phyloP scores from a whole-genome alignment of 2,888 invertebrate genomes.

The Epicampocera succincta region DNA sequence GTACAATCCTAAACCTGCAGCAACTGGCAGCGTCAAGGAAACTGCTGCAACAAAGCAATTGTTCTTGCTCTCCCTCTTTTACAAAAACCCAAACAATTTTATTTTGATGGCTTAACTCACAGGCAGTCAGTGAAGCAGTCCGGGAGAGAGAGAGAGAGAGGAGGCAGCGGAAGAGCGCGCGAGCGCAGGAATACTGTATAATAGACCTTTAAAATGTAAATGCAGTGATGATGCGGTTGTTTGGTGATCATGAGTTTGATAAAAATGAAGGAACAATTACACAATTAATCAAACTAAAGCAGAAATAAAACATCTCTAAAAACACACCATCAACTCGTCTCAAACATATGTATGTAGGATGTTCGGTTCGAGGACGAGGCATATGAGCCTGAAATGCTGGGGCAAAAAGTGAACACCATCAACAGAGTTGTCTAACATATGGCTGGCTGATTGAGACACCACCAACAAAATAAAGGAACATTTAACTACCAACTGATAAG shows the following conservation, averaged over 20 bases:
- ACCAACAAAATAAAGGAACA: conserved; percentile 27
- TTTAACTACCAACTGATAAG: conserved; percentile 65
- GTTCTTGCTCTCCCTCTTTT: conserved; percentile 11
- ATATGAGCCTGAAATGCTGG: not conserved
- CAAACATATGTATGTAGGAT: too few species aligned
- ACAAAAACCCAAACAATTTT: not conserved
- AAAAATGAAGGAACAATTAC: conserved; percentile 78
- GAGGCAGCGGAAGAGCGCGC: not conserved
- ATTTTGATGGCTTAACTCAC: too few species aligned
- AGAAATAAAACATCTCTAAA: conserved; percentile 26
- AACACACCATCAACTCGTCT: not conserved
- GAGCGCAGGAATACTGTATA: not conserved
- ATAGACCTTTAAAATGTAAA: conserved; percentile 25
- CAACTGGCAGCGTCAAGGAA: conserved; percentile 12
- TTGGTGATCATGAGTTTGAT: conserved; percentile 60
- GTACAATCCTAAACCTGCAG: conserved; percentile 74
- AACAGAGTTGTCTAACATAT: conserved; percentile 50
- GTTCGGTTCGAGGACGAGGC: conserved; percentile 18
- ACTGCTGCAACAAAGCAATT: conserved; percentile 49
- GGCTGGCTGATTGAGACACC: conserved; percentile 51
- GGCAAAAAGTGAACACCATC: not conserved
- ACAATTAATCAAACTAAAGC: conserved; percentile 76
- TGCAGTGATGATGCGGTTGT: conserved; percentile 47
- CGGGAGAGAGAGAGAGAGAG: not conserved
- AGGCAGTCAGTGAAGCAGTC: too few species aligned